Conservation (phyloP, 2,797 vertebrate species). For the Heteromormyrus szaboi region DNA sequence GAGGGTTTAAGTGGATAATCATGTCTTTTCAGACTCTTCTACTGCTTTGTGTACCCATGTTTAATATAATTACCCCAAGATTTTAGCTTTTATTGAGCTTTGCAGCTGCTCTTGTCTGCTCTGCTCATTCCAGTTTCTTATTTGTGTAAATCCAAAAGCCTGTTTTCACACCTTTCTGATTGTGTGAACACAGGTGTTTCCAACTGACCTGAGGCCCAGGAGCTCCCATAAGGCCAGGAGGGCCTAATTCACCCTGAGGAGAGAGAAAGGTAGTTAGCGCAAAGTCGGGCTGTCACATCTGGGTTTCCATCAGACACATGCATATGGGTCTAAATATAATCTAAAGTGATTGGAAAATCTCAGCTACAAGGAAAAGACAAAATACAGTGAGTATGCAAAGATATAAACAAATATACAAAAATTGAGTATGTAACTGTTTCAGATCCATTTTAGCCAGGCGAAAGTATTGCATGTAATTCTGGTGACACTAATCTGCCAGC, state of each 20-base stretch:
- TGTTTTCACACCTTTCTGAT: background rate
- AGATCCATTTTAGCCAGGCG: background rate
- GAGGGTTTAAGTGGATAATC: background rate
- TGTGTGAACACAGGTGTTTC: background rate
- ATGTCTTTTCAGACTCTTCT: background rate
- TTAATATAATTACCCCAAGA: background rate
- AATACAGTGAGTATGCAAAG: background rate
- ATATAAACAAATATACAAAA: background rate
- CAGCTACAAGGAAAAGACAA: background rate
- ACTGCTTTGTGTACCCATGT: background rate
- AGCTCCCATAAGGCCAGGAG: slow-evolving; percentile 77
- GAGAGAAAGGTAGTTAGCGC: background rate
- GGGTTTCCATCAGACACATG: background rate
- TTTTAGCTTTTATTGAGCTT: background rate
- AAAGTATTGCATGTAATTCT: background rate
- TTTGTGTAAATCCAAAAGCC: background rate
- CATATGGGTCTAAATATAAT: background rate
- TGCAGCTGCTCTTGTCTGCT: background rate
- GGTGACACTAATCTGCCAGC: background rate
- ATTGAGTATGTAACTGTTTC: background rate
- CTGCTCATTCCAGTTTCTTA: background rate
- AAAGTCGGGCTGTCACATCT: background rate
- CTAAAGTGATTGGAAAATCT: background rate
- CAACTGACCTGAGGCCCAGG: slow-evolving; percentile 76
- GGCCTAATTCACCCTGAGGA: slow-evolving; percentile 80